These are phyloP conservation scores for Stichodactyla helianthus DNA, from an alignment of 64 coral and sea anemone genomes.

Conservation along the genomic window DNA sequence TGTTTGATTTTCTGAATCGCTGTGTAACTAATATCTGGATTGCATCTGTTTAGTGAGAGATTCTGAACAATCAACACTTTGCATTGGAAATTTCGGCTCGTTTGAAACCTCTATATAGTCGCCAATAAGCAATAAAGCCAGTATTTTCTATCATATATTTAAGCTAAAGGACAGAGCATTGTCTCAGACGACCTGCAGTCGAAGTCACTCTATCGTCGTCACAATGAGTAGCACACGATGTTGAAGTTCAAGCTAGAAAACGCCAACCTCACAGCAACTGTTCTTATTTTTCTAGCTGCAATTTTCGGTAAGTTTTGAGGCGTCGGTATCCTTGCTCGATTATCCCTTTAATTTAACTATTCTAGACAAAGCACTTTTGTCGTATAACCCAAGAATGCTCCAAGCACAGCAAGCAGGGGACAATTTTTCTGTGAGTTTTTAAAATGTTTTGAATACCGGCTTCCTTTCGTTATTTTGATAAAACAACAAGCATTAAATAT, in stretches of 20 bases:
- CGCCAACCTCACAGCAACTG: not conserved
- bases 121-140: not conserved
- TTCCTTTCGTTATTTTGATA: too few relatives aligned
- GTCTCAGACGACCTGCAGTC: not conserved
- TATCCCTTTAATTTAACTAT: not conserved
- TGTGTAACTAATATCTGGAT: slow-evolving; percentile 5
- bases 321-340: not conserved
- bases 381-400: too few relatives aligned
- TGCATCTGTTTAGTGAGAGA: not conserved
- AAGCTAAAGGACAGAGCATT: not conserved
- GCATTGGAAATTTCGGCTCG: not conserved
- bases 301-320: not conserved
- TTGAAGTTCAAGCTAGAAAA: not conserved
- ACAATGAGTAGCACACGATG: not conserved
- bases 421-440: too few relatives aligned
- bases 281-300: not conserved
- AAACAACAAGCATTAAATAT: too few relatives aligned
- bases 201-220: not conserved
- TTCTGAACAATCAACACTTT: slow-evolving; percentile 4
- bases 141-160: not conserved
- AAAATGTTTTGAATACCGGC: too few relatives aligned
- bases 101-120: not conserved
- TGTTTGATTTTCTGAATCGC: slow-evolving; percentile 8
- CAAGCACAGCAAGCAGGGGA: too few relatives aligned
- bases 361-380: not conserved